phyloP scores from a whole-genome alignment of 2,113 vertebrate species.

The Otis tarda region DNA sequence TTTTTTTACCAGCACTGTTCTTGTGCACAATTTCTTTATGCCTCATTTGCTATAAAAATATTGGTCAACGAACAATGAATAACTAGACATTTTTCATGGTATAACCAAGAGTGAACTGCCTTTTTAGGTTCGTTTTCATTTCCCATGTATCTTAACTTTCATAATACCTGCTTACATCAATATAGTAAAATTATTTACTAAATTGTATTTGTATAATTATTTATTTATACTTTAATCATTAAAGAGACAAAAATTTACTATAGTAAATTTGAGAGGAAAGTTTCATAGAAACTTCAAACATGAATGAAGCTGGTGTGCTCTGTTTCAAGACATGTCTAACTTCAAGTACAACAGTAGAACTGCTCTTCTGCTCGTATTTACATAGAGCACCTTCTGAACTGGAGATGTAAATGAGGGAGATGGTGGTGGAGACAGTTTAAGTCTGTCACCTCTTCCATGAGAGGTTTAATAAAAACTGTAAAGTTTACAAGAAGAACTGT shows the following conservation, averaged over 20 bases:
- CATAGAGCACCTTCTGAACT: background rate
- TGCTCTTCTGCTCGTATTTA: background rate
- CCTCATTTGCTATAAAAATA: constrained; percentile 52
- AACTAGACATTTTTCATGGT: constrained; percentile 21
- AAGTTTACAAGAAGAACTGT: background rate
- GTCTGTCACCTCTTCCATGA: background rate
- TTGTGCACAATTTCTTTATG: constrained; percentile 20
- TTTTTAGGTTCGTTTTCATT: constrained; percentile 23
- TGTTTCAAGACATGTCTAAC: background rate
- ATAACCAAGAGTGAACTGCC: background rate
- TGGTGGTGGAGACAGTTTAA: background rate
- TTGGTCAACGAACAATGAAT: constrained; percentile 37
- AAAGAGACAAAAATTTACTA: background rate
- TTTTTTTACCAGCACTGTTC: background rate
- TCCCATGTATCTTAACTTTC: background rate
- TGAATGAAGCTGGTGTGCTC: background rate
- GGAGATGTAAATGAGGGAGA: background rate
- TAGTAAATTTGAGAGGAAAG: background rate
- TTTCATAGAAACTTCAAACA: background rate
- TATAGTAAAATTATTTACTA: background rate
- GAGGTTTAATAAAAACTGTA: background rate
- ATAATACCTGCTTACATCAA: background rate
- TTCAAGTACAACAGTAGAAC: background rate
- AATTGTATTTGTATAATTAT: background rate
- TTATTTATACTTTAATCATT: background rate